Evolutionary conservation across 2,888 invertebrate species (phyloP), one percentile per base, ranked within the genome.

Genomic region (Cecidostiba fungosa): DNA sequence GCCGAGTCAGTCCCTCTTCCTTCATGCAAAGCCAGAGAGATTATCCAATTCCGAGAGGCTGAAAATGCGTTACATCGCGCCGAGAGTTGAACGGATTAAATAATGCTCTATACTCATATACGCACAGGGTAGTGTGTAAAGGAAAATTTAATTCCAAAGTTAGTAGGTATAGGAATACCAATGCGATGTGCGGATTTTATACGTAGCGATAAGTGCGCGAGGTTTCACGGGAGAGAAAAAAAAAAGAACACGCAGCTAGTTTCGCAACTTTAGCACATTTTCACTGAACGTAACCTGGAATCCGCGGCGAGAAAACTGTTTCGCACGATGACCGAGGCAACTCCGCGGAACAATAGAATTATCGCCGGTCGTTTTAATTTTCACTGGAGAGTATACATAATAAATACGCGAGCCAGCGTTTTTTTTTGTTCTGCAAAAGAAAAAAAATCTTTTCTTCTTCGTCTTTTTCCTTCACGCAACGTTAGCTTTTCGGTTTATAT

Each of bases 281-380:
- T 23, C 23, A 23, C 59, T 59, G 23, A 16, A 23, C 39, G 43
- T 43, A 43, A 43, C 43, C 12, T 43, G 43, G 43, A 43, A 43
- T 43, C 43, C 43, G 43, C 43, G 43, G 43, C 12, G 43, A 43
- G 50, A 50, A 50, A 50, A 50, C 1, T 5, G 50, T 50, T 50
- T 50, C 19, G 5, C 62, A 23, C 62, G 62, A 26, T 62, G 62
- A 62, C 62, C 23, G 62, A 62, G 10, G 12, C 23, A 62, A 62
- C 62, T 62, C n/a, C 23, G 62, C 26, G 10, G 29, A 66, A 66
- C 66, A 66, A 66, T 66, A 66, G 66, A 66, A 66, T 66, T 66
- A 66, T 29, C 66, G 29, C 29, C 29, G 16, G 14, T 6, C 29
- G 12, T 66, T 29, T 66, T 26, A 26, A 66, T 66, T 66, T 66